Evolutionary conservation across 1,140 invertebrate species (phyloP).

Genomic region (Batillaria attramentaria): DNA sequence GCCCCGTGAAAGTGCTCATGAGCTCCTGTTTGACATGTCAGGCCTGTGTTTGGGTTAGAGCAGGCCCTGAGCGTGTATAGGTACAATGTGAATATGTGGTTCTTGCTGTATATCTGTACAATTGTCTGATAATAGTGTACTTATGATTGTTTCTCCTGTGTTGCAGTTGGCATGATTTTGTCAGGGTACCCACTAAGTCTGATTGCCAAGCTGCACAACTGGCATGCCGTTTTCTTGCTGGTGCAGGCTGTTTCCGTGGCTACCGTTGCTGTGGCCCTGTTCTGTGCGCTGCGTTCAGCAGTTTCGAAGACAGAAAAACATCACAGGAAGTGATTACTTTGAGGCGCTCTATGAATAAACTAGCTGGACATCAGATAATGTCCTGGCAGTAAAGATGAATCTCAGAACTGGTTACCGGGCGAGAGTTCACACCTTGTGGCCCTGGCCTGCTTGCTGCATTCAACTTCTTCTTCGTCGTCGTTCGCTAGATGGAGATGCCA

Average conservation of each 20-base stretch:
- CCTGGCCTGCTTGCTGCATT: too few species aligned
- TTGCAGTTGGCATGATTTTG: conserved; percentile 71
- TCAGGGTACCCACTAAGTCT: conserved; percentile 72
- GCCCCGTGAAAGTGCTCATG: too few species aligned
- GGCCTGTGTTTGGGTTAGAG: neutral
- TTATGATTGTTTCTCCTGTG: neutral
- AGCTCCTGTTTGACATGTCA: too few species aligned
- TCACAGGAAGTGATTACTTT: too few species aligned
- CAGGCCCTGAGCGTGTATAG: neutral
- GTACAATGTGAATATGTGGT: neutral
- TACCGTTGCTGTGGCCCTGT: conserved; percentile 36
- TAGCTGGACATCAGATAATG: too few species aligned
- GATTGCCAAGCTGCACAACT: conserved; percentile 68
- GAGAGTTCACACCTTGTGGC: too few species aligned
- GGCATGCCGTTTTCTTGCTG: conserved; percentile 69
- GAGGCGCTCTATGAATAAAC: too few species aligned
- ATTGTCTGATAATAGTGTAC: neutral
- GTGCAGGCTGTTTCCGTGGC: conserved; percentile 55
- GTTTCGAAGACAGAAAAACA: neutral
- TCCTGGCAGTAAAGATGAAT: too few species aligned
- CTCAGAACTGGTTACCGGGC: too few species aligned
- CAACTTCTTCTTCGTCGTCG: too few species aligned
- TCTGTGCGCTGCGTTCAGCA: neutral
- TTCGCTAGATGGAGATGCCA: too few species aligned
- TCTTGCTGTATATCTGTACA: neutral